Percentiles rank a stretch among this genome's conserved stretches.
These are phyloP conservation scores for Crocuta crocuta DNA, from an alignment of 2,113 vertebrate species.

Conservation along the genomic window DNA sequence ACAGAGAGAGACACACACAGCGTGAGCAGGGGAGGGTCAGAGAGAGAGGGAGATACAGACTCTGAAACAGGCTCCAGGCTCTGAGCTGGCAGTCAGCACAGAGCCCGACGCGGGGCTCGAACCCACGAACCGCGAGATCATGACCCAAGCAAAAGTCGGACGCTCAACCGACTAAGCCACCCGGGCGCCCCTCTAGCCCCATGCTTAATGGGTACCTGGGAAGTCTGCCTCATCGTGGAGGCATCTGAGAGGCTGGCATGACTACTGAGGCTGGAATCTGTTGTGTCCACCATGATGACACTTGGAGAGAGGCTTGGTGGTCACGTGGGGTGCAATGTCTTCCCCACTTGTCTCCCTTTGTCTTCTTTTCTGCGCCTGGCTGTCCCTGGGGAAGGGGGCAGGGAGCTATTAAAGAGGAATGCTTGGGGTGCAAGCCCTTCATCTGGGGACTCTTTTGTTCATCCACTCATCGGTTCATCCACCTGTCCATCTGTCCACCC, in stretches of 20 bases:
- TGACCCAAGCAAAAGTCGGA: no score
- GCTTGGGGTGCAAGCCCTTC: background rate
- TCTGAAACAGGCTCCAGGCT: no score
- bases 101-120: no score
- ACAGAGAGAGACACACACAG: no score
- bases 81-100: no score
- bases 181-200: background rate
- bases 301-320: background rate
- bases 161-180: no score
- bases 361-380: background rate
- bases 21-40: no score
- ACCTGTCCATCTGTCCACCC: background rate
- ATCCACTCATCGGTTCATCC: background rate
- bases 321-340: background rate
- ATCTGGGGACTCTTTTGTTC: background rate
- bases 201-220: background rate
- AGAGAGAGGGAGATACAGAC: no score
- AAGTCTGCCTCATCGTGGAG: background rate
- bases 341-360: background rate
- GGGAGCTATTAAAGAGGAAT: background rate
- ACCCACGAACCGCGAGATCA: no score
- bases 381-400: background rate
- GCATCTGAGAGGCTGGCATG: background rate
- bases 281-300: background rate
- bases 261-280: background rate